A percentile compares a stretch with the other conserved stretches of the same genome.
phyloP scores from a whole-genome alignment of 1,140 invertebrate genomes.

The Hermetia illucens region DNA sequence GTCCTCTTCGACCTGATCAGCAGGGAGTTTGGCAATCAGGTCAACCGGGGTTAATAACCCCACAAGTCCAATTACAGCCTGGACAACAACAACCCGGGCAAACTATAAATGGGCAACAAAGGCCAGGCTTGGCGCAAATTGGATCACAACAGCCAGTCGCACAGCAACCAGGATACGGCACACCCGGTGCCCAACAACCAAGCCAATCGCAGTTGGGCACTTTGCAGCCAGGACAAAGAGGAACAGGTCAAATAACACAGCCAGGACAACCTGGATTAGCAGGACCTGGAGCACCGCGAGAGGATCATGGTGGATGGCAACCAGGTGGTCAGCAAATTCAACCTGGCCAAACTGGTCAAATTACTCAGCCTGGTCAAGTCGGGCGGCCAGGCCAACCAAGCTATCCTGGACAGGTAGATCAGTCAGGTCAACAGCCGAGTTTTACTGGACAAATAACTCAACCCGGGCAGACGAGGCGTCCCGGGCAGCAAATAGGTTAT shows the following conservation, averaged over 20 bases:
- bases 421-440: conserved; percentile 8
- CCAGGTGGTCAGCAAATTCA: conserved; percentile 3
- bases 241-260: too few relatives aligned
- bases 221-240: too few relatives aligned
- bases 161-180: conserved; percentile 4
- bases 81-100: conserved; percentile 1
- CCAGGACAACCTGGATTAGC: conserved; percentile 1
- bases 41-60: conserved; percentile 3
- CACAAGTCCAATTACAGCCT: neutral
- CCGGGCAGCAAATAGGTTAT: too few relatives aligned
- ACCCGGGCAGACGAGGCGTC: too few relatives aligned
- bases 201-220: conserved; percentile 4
- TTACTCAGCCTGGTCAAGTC: conserved; percentile 3
- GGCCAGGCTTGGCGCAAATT: conserved; percentile 4
- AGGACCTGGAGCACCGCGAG: conserved; percentile 4
- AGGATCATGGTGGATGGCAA: conserved; percentile 2
- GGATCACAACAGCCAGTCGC: conserved; percentile 9
- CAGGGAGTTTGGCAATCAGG: conserved; percentile 3
- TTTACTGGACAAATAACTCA: neutral
- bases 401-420: conserved; percentile 8
- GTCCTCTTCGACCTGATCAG: too few relatives aligned
- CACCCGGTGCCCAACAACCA: conserved; percentile 4
- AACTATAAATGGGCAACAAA: conserved; percentile 5
- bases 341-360: too few relatives aligned
- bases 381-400: neutral